Evolutionary conservation across 2,888 invertebrate genomes (phyloP), one percentile per base, ranked within the genome.

Genomic region (Ormia ochracea): DNA sequence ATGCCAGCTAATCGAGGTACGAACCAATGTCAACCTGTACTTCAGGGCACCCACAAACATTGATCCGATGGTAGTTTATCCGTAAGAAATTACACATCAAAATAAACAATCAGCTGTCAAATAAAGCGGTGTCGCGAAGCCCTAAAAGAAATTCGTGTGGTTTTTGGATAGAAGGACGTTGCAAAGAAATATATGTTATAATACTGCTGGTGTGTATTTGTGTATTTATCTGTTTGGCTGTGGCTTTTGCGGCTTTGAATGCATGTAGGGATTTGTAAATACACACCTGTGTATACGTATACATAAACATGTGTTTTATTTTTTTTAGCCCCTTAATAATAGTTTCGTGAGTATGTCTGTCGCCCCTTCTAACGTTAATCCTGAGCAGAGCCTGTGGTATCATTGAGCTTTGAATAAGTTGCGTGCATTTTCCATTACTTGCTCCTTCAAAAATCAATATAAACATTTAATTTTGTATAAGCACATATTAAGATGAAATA

Each of bases 201-300:
- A 31, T 21, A n/a, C 10, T 38, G 31, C 28, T 59, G 48, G 28
- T 63, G 12, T 21, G 9, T 23, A 10, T 7, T 7, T 43, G 33
- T 33, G 17, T 38, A 5, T 38, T 19, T 63, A 43, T 61, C 19
- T 73, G 54, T 73, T 56, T 63, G 66, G 52, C 48, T 82, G 54
- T 66, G 79, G 56, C 14, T 78, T 78, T 79, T 81, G 77, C 66
- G 82, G 56, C 12, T 52, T 31, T 17, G n/a, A n/a, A n/a, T n/a
- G n/a, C n/a, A n/a, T n/a, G 9, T 63, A n/a, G 50, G 63, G 31
- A 38, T 70, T 28, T 58, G 5, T 28, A 48, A 48, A 38, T 38
- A 19, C 1, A 7, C 3, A 45, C 21, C 4, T 28, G n/a, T 28
- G 28, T 31, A n/a, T 61, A n/a, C 14, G 33, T 48, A 38, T 38